Conservation (phyloP, 37 sponge, comb jelly and placozoan species). For the Trichoplax adhaerens region DNA sequence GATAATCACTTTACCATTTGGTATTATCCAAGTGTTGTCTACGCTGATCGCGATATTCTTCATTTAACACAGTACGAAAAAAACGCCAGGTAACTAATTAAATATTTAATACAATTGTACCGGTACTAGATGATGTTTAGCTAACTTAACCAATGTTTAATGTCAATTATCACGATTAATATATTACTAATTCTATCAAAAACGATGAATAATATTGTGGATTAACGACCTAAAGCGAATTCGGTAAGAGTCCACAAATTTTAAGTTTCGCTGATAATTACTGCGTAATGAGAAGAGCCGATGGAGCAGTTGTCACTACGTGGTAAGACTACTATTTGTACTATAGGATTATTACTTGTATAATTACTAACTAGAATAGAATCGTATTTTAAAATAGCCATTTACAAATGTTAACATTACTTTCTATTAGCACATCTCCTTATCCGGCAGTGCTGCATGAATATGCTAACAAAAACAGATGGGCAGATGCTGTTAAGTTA, state of each 20-base stretch:
- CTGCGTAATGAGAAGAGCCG: constrained; percentile 59
- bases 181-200: not conserved
- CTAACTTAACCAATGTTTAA: not conserved
- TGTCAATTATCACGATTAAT: not conserved
- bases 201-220: not conserved
- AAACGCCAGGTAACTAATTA: constrained; percentile 40
- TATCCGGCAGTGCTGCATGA: constrained; percentile 77
- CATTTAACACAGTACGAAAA: constrained; percentile 32
- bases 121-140: not conserved
- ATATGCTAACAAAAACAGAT: constrained; percentile 19
- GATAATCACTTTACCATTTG: constrained; percentile 66
- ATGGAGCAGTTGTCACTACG: constrained; percentile 71
- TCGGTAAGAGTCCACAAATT: constrained; percentile 65
- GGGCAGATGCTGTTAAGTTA: constrained; percentile 53
- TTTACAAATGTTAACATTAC: not conserved
- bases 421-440: constrained; percentile 45
- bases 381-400: too few species aligned
- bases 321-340: constrained; percentile 21
- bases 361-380: too few species aligned
- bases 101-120: not conserved
- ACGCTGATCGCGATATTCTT: constrained; percentile 68
- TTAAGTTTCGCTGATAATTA: constrained; percentile 51
- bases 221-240: constrained; percentile 35
- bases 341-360: not conserved
- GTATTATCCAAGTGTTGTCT: constrained; percentile 75